Conservation (phyloP, 92 coral and sea anemone species). For the Heteractis magnifica region DNA sequence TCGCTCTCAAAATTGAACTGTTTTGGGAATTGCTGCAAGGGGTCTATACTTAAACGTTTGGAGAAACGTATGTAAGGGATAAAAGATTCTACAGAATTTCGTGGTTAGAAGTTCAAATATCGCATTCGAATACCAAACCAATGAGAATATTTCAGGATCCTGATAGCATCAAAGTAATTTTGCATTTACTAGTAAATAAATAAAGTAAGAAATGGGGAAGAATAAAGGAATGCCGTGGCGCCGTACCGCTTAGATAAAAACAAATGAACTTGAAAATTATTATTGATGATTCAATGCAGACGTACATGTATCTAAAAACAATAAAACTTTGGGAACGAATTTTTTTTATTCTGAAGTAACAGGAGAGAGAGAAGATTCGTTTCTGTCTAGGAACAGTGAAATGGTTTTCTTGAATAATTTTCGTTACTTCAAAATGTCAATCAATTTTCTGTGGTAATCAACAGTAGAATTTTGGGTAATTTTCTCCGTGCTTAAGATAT, state of each 20-base stretch:
- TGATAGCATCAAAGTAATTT: background rate
- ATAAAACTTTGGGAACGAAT: too few species aligned
- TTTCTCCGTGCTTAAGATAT: background rate
- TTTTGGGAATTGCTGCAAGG: too few species aligned
- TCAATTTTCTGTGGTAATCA: background rate
- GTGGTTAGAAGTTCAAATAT: background rate
- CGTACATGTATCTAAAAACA: too few species aligned
- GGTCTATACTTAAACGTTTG: too few species aligned
- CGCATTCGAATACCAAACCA: background rate
- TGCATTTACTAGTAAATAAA: background rate
- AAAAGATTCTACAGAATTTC: too few species aligned
- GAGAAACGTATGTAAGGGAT: too few species aligned
- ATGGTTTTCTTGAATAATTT: background rate
- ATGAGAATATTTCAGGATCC: background rate
- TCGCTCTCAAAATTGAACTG: too few species aligned
- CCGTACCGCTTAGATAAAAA: background rate
- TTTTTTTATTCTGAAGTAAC: too few species aligned
- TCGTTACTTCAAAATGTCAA: background rate
- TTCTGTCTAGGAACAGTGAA: background rate
- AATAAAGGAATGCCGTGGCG: background rate
- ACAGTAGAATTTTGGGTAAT: background rate
- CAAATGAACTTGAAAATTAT: background rate
- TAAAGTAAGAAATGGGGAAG: background rate
- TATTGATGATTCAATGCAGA: background rate
- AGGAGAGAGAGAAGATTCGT: background rate